Evolutionary conservation across 2,113 vertebrate genomes (phyloP).

Genomic region (Hylia prasina): DNA sequence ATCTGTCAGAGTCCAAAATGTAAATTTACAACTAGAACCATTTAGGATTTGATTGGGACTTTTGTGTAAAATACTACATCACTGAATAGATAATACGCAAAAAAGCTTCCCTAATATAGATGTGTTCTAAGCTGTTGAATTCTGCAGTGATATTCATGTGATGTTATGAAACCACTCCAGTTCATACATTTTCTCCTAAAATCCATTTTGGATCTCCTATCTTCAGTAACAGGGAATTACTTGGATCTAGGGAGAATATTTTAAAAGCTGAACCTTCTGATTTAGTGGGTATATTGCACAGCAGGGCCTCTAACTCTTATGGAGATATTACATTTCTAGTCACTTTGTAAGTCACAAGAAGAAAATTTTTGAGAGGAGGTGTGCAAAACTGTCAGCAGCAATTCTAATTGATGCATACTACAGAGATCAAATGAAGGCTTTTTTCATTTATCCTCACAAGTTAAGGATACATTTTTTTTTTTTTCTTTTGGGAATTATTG

Average conservation of each 20-base stretch:
- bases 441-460: neutral
- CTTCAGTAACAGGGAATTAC: neutral
- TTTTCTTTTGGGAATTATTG: neutral
- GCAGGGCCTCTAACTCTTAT: neutral
- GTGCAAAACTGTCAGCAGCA: neutral
- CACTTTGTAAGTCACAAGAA: neutral
- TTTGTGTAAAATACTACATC: neutral
- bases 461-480: neutral
- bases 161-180: neutral
- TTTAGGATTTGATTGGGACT: neutral
- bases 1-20: neutral
- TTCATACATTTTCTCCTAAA: neutral
- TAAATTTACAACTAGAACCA: neutral
- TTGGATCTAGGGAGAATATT: neutral
- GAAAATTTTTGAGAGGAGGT: neutral
- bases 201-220: neutral
- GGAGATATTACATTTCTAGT: neutral
- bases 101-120: neutral
- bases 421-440: neutral
- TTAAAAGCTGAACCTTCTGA: neutral
- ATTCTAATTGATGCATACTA: neutral
- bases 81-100: neutral
- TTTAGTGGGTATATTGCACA: neutral
- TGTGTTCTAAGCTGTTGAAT: neutral
- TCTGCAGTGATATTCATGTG: neutral